Conservation (phyloP, 2,113 vertebrate genomes). For the Pungitius pungitius region DNA sequence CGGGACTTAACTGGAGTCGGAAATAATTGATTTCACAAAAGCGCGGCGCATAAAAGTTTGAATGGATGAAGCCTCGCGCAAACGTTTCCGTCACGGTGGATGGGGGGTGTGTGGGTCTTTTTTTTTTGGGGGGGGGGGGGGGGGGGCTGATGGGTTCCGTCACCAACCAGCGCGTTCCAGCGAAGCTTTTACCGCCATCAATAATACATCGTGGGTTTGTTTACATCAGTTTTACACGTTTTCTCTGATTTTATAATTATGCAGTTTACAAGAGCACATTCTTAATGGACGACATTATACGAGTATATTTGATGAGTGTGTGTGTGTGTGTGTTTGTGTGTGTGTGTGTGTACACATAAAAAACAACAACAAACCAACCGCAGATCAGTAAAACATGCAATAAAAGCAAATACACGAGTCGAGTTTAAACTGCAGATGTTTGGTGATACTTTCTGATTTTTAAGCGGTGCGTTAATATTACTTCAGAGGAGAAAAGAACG, state of each 20-base stretch:
- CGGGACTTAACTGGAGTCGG: constrained; percentile 57
- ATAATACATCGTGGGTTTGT: constrained; percentile 75
- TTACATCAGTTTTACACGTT: constrained; percentile 63
- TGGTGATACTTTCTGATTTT: constrained; percentile 4
- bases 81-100: constrained; percentile 38
- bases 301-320: too few relatives aligned
- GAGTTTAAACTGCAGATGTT: constrained; percentile 33
- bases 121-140: too few relatives aligned
- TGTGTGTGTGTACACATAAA: background rate
- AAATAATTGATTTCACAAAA: constrained; percentile 66
- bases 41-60: constrained; percentile 72
- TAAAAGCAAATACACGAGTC: constrained; percentile 3
- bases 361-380: constrained; percentile 1
- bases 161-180: constrained; percentile 69
- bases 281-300: constrained; percentile 29
- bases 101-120: constrained; percentile 27
- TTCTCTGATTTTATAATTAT: constrained; percentile 72
- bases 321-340: background rate
- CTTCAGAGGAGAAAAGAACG: constrained; percentile 28
- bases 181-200: constrained; percentile 78
- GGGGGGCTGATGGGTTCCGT: constrained; percentile 49
- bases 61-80: constrained; percentile 72
- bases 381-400: constrained; percentile 10
- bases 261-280: constrained; percentile 45
- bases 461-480: constrained; percentile 12